Evolutionary conservation across 2,888 invertebrate genomes (phyloP).

Genomic region (Poecilobothrus nobilitatus): DNA sequence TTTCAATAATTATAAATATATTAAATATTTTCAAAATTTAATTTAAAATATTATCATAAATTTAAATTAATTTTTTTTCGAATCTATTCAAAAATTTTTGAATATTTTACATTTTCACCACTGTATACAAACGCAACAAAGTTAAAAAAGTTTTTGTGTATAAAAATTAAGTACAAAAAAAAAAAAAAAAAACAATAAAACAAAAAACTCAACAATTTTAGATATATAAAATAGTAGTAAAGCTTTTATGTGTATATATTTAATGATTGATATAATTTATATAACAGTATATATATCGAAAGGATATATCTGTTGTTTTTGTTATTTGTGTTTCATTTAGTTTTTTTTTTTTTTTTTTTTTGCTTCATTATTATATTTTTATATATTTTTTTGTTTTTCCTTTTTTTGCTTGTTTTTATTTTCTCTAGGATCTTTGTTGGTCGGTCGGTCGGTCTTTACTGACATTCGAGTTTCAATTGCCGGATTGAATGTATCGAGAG

Average conservation of each 20-base stretch:
- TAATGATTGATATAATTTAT: conserved; percentile 5
- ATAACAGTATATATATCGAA: conserved; percentile 6
- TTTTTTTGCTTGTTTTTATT: not conserved
- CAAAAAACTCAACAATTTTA: too few species aligned
- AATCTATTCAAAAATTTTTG: too few species aligned
- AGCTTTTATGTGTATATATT: not conserved
- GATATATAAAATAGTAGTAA: not conserved
- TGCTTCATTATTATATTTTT: not conserved
- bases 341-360: not conserved
- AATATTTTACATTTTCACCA: too few species aligned
- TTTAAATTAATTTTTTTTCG: too few species aligned
- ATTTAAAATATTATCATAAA: too few species aligned
- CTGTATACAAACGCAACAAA: too few species aligned
- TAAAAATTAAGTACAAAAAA: too few species aligned
- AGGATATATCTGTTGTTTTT: not conserved
- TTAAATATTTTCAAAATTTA: too few species aligned
- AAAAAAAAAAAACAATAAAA: too few species aligned
- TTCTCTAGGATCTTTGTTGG: conserved; percentile 1
- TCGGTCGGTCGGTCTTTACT: not conserved
- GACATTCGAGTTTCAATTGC: conserved; percentile 4
- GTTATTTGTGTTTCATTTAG: not conserved
- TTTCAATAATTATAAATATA: too few species aligned
- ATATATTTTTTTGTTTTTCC: not conserved
- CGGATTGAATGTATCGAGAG: conserved; percentile 3
- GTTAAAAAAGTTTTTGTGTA: too few species aligned